These are phyloP conservation scores for Nannoperca australis DNA, from an alignment of 2,797 vertebrate genomes.

Conservation along the genomic window DNA sequence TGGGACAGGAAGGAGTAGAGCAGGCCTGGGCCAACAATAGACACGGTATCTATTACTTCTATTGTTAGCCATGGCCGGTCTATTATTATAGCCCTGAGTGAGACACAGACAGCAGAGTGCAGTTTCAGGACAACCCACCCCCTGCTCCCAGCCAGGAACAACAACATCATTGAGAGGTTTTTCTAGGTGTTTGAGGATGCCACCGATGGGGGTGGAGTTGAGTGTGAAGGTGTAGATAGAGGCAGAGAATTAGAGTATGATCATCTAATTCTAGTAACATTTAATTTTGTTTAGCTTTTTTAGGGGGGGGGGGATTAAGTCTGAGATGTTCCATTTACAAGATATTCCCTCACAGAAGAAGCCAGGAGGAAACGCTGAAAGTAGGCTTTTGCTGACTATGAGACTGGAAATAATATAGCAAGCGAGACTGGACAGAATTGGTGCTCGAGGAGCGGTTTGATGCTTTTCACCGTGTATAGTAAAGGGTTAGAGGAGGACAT, in stretches of 20 bases:
- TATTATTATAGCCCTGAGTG: slow-evolving; percentile 78
- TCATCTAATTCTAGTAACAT: neutral
- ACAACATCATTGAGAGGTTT: slow-evolving; percentile 39
- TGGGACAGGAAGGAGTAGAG: slow-evolving; percentile 74
- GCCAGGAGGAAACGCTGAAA: slow-evolving; percentile 26
- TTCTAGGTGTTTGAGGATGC: slow-evolving; percentile 22
- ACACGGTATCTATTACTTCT: slow-evolving; percentile 82
- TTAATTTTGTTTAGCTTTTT: neutral
- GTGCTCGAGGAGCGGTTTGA: slow-evolving; percentile 44
- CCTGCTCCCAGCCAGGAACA: slow-evolving; percentile 43
- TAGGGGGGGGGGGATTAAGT: neutral
- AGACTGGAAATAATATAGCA: slow-evolving; percentile 51
- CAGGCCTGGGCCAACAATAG: slow-evolving; percentile 71
- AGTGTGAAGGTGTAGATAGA: neutral
- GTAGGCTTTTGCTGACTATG: slow-evolving; percentile 48
- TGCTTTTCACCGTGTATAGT: slow-evolving; percentile 31
- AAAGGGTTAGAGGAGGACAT: slow-evolving; percentile 40
- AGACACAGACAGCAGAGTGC: slow-evolving; percentile 72
- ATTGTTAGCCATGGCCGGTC: slow-evolving; percentile 80
- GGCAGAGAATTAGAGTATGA: neutral
- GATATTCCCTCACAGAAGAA: neutral
- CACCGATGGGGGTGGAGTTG: slow-evolving; percentile 10
- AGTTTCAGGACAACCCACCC: slow-evolving; percentile 69
- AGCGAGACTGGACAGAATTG: slow-evolving; percentile 40
- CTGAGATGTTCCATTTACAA: slow-evolving; percentile 12